Evolutionary conservation across 2,797 vertebrate species (phyloP).

Genomic region (Lagorchestes hirsutus): DNA sequence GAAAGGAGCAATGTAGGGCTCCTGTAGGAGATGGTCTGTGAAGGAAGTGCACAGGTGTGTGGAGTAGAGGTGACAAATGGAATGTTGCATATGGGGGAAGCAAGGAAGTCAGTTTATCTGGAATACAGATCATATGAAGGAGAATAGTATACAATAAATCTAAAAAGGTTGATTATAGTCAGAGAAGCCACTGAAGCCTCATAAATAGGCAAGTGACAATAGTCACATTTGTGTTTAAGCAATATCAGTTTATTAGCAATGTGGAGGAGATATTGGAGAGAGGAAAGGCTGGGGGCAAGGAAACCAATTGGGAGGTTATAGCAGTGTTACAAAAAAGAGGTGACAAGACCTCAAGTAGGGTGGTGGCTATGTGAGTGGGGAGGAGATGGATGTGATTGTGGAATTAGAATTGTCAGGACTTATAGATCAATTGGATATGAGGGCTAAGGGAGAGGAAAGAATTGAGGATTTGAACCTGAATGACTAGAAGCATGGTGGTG

Average conservation of each 20-base stretch:
- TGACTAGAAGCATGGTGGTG: neutral
- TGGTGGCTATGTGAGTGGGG: neutral
- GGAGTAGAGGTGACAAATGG: too few species aligned
- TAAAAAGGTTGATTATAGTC: neutral
- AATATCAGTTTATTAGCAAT: neutral
- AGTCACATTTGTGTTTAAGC: neutral
- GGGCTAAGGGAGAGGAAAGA: neutral
- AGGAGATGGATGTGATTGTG: neutral
- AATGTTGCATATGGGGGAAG: too few species aligned
- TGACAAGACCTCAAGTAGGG: neutral
- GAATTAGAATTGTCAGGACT: neutral
- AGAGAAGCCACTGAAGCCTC: neutral
- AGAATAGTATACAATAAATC: too few species aligned
- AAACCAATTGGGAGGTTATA: neutral
- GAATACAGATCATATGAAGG: too few species aligned
- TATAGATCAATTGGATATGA: neutral
- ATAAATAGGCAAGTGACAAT: neutral
- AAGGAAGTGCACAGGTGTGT: too few species aligned
- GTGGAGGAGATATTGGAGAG: neutral
- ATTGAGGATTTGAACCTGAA: neutral
- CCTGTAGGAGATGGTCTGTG: too few species aligned
- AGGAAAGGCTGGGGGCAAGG: neutral
- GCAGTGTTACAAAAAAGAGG: neutral
- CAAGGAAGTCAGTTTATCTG: too few species aligned
- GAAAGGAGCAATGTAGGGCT: too few species aligned